Conservation (phyloP, 2,797 vertebrate species). For the Pangasius larnaudii region DNA sequence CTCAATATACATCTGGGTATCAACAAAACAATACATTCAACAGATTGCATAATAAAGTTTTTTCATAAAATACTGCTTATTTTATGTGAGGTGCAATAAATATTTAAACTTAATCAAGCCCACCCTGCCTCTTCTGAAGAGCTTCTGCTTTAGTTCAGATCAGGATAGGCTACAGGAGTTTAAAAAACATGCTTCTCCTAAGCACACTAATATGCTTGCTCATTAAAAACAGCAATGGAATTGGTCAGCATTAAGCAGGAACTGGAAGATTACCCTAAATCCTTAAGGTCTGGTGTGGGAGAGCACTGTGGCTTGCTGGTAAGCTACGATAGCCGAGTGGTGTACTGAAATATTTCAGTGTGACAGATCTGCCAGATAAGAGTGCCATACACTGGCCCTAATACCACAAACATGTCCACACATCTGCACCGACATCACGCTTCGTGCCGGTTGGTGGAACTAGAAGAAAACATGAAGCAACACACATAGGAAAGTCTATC, state of each 20-base stretch:
- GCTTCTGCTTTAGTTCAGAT: not conserved
- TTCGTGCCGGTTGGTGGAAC: not conserved
- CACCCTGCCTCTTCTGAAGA: not conserved
- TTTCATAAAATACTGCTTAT: not conserved
- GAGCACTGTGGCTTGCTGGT: not conserved
- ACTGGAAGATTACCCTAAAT: not conserved
- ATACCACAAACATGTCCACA: not conserved
- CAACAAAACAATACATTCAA: not conserved
- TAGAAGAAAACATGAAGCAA: not conserved
- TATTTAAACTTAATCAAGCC: not conserved
- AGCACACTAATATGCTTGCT: not conserved
- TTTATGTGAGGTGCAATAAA: not conserved
- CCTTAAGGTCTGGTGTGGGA: not conserved
- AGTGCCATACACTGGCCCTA: not conserved
- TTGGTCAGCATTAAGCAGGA: not conserved
- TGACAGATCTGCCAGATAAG: not conserved
- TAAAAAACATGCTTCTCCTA: not conserved
- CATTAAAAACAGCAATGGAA: not conserved
- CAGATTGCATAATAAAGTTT: not conserved
- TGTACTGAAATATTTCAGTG: not conserved
- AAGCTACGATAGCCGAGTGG: not conserved
- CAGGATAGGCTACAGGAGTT: not conserved
- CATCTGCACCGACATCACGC: not conserved
- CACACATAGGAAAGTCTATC: not conserved
- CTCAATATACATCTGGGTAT: not conserved